phyloP scores from a whole-genome alignment of 1,140 invertebrate genomes.

The Eumaeus atala region DNA sequence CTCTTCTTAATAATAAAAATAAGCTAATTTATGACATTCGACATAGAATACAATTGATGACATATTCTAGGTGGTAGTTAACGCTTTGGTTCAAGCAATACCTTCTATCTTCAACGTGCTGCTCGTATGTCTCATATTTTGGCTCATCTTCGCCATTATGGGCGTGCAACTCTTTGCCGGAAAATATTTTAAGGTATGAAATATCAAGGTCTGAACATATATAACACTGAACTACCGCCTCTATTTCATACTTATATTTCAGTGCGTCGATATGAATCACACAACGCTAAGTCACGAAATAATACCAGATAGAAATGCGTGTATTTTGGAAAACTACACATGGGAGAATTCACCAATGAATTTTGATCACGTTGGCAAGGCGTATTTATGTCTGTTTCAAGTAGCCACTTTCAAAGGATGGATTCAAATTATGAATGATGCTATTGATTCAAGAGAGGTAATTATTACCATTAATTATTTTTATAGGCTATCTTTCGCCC shows the following conservation, averaged over 20 bases:
- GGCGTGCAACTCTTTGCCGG: constrained; percentile 95
- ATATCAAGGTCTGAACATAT: background rate
- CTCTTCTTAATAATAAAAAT: too few species aligned
- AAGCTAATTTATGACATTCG: too few species aligned
- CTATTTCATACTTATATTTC: constrained; percentile 41
- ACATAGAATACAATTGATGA: background rate
- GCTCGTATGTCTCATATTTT: constrained; percentile 94
- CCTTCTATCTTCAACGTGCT: constrained; percentile 96
- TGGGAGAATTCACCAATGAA: constrained; percentile 98
- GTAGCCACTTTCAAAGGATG: constrained; percentile 97
- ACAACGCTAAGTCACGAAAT: constrained; percentile 88
- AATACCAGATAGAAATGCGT: constrained; percentile 88
- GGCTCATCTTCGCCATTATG: constrained; percentile 96
- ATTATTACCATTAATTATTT: background rate
- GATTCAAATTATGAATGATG: constrained; percentile 98
- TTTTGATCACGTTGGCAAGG: constrained; percentile 98
- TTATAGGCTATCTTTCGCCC: background rate
- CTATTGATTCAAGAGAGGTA: constrained; percentile 95
- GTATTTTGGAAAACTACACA: constrained; percentile 89
- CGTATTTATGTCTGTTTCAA: constrained; percentile 98
- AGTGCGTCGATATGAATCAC: constrained; percentile 91
- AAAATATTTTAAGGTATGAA: constrained; percentile 87
- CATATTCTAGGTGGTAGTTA: constrained; percentile 82
- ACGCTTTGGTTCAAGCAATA: constrained; percentile 95
- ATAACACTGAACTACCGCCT: background rate